Evolutionary conservation across 1,140 invertebrate species (phyloP).

Genomic region (Vollenhovia emeryi): DNA sequence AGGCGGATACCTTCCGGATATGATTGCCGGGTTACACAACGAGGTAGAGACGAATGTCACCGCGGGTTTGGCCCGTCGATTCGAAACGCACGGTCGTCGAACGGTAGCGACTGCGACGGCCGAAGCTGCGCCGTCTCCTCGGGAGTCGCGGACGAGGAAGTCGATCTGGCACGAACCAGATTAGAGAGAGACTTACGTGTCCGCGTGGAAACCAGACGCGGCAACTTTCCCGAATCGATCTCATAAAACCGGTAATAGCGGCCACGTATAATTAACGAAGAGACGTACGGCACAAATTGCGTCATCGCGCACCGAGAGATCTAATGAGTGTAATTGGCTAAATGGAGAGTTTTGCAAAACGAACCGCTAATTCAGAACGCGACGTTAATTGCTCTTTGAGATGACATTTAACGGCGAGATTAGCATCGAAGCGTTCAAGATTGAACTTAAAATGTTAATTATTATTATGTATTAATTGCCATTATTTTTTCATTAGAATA

Average conservation of each 20-base stretch:
- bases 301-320: conserved; percentile 21
- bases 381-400: conserved; percentile 11
- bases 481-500: not conserved
- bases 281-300: conserved; percentile 17
- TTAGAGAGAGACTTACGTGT: conserved; percentile 54
- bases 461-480: conserved; percentile 15
- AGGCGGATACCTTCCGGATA: conserved; percentile 75
- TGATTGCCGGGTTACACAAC: conserved; percentile 75
- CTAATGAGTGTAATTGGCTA: conserved; percentile 33
- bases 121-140: not conserved
- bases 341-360: conserved; percentile 26
- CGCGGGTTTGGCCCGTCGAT: conserved; percentile 44
- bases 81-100: conserved; percentile 55
- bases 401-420: conserved; percentile 12
- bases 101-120: conserved; percentile 9
- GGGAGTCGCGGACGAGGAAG: conserved; percentile 47
- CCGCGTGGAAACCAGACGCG: conserved; percentile 19
- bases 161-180: conserved; percentile 42
- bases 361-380: not conserved
- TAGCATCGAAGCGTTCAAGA: not conserved
- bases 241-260: conserved; percentile 32
- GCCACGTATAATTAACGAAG: conserved; percentile 41
- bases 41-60: conserved; percentile 59
- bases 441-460: conserved; percentile 2
- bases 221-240: conserved; percentile 64